Conservation (phyloP, 2,797 vertebrate species). For the Vireo griseus region DNA sequence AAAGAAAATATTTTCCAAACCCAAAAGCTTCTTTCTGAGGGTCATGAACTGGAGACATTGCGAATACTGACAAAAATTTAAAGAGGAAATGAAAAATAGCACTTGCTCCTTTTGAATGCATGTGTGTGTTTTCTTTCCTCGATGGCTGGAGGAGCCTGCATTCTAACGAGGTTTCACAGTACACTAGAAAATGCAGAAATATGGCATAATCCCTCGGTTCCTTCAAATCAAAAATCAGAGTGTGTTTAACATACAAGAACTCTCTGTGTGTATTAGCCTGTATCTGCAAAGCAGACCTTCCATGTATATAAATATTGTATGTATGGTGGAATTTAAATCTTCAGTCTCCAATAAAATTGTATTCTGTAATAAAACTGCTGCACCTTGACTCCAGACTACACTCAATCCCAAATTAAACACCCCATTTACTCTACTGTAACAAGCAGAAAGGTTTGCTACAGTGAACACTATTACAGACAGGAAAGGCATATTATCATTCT, state of each 20-base stretch:
- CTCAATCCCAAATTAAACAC: constrained; percentile 74
- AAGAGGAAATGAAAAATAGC: constrained; percentile 32
- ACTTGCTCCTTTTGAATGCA: background rate
- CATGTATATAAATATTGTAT: constrained; percentile 12
- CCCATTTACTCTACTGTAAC: constrained; percentile 69
- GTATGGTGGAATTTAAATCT: constrained; percentile 69
- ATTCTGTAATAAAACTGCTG: constrained; percentile 73
- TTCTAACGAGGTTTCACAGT: background rate
- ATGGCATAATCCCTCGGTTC: constrained; percentile 24
- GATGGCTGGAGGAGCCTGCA: background rate
- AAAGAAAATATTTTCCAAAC: constrained; percentile 54
- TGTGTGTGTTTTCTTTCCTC: background rate
- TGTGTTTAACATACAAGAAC: constrained; percentile 28
- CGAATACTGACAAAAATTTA: background rate
- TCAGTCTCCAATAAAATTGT: constrained; percentile 69
- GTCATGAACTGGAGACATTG: constrained; percentile 5
- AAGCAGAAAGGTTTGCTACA: constrained; percentile 65
- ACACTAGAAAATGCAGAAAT: constrained; percentile 43
- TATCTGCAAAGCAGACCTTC: constrained; percentile 57
- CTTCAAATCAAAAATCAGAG: constrained; percentile 54
- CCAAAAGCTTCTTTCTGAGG: constrained; percentile 13
- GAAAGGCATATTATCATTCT: constrained; percentile 56
- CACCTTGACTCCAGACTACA: constrained; percentile 72
- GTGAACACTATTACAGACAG: constrained; percentile 59
- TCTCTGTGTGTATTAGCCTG: background rate